These are phyloP conservation scores for Canis aureus DNA, from an alignment of 2,113 vertebrate species.

Conservation along the genomic window DNA sequence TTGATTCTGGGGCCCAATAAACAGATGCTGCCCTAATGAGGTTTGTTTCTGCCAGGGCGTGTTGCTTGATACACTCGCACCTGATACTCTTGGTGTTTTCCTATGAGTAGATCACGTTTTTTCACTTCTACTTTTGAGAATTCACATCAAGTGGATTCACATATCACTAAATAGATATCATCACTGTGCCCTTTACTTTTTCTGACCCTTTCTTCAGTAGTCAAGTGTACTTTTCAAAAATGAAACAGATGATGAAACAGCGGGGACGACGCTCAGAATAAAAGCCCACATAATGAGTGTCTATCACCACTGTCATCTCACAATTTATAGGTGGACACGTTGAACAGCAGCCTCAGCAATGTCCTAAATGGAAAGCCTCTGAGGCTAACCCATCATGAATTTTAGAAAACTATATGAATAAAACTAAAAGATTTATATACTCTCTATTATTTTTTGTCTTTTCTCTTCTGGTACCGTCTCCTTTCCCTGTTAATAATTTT, in stretches of 20 bases:
- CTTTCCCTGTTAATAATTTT: background rate
- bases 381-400: background rate
- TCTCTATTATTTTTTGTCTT: background rate
- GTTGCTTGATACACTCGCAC: background rate
- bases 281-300: slow-evolving; percentile 13
- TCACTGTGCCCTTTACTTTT: background rate
- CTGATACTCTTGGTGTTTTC: slow-evolving; percentile 32
- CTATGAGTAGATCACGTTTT: slow-evolving; percentile 52
- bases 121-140: slow-evolving; percentile 63
- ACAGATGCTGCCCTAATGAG: background rate
- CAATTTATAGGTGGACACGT: background rate
- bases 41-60: background rate
- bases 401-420: background rate
- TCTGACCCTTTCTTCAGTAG: slow-evolving; percentile 33
- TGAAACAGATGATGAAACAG: slow-evolving; percentile 55
- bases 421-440: background rate
- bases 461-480: background rate
- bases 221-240: slow-evolving; percentile 73
- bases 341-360: background rate
- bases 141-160: slow-evolving; percentile 65
- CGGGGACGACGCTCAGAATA: slow-evolving; percentile 42
- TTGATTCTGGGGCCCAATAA: slow-evolving; percentile 58
- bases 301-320: background rate
- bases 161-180: slow-evolving; percentile 36
- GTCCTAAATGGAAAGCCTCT: background rate